Base-by-base conservation (phyloP, 2,888 invertebrate genomes). In the Seira musarum region DNA sequence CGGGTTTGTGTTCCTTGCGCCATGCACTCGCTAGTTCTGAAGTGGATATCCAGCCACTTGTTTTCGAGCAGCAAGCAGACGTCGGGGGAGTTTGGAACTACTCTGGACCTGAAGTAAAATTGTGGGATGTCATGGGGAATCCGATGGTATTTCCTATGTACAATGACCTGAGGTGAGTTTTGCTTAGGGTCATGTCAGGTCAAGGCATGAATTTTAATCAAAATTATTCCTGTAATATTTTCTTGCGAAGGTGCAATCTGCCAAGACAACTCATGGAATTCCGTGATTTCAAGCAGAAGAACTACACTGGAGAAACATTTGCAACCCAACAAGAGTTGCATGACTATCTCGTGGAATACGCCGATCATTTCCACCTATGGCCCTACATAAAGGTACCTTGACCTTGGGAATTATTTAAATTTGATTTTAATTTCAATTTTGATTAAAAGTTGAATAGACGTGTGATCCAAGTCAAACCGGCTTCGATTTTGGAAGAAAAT, bases 211-310 rank as follows among this genome's bases (percentile, higher is more conserved):
- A n/a, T n/a, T n/a, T n/a, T n/a, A n/a, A n/a, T n/a, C n/a, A n/a
- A n/a, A n/a, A n/a, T n/a, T n/a, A n/a, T n/a, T n/a, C n/a, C n/a
- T n/a, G n/a, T n/a, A n/a, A n/a, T n/a, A n/a, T n/a, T 30, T 6
- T 70, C 1, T 1, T 60, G 0, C 8, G 15, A 15, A 74, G 69
- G 21, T 76, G 75, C 53, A 76, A 76, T 30, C 64, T 76, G 0
- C 75, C 75, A 46, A 76, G 64, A 21, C 68, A 76, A 30, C 63
- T 76, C 15, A 76, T 76, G 75, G 68, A 76, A 30, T 69, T 76
- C 21, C 60, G 17, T 3, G 68, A 76, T 49, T 76, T 76, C 21
- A 25, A 68, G n/a, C 68, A 76, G 35, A 53, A 24, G 15, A 53
- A 8, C 1, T 8, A 3, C 1, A 68, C n/a, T 10, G n/a, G n/a